Evolutionary conservation across 2,888 invertebrate species (phyloP).

Genomic region (Polietes domitor): DNA sequence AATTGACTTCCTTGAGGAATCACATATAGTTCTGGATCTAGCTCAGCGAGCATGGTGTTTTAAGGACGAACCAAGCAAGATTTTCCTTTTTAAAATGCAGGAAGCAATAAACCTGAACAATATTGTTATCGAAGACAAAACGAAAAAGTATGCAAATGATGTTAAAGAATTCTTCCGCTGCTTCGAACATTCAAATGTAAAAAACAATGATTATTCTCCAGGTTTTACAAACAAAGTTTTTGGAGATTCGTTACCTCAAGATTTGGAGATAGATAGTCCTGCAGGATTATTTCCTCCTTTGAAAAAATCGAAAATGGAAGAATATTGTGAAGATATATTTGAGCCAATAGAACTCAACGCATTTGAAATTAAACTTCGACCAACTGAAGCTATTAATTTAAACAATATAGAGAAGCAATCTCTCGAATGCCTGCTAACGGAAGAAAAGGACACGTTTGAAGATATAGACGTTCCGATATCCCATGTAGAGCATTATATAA

Average conservation of each 20-base stretch:
- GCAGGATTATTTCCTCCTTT: conserved; percentile 22
- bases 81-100: neutral
- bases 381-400: conserved; percentile 11
- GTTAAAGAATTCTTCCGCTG: neutral
- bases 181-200: neutral
- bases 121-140: neutral
- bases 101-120: neutral
- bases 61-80: conserved; percentile 58
- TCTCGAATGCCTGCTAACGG: neutral
- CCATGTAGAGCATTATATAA: conserved; percentile 32
- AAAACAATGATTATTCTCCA: conserved; percentile 26
- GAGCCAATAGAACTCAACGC: conserved; percentile 11
- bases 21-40: conserved; percentile 45
- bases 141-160: neutral
- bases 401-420: neutral
- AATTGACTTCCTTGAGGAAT: conserved; percentile 47
- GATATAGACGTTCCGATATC: conserved; percentile 23
- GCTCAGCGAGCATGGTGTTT: conserved; percentile 59
- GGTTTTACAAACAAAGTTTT: conserved; percentile 1
- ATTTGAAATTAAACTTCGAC: neutral
- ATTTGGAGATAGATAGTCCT: neutral
- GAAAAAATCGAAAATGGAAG: neutral
- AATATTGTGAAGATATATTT: neutral
- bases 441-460: conserved; percentile 23
- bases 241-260: neutral